Percentiles rank a stretch among this genome's conserved stretches.
Conservation (phyloP, 2,888 invertebrate species). For the Eristalinus sepulchralis region DNA sequence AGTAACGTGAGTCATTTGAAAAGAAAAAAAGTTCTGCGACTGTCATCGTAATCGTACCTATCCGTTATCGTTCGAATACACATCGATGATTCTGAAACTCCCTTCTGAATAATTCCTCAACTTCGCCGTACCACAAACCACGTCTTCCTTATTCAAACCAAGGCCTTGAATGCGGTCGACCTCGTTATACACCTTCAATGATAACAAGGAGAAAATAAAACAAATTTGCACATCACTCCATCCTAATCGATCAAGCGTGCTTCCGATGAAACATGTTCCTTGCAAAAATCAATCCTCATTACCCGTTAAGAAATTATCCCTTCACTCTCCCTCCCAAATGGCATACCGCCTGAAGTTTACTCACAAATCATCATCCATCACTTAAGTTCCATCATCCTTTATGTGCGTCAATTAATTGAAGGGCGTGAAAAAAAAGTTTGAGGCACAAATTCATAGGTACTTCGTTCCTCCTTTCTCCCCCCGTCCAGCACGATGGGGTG, state of each 20-base stretch:
- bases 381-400: slow-evolving; percentile 23
- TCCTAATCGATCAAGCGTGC: slow-evolving; percentile 36
- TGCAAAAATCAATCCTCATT: slow-evolving; percentile 55
- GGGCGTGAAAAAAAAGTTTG: not conserved
- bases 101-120: not conserved
- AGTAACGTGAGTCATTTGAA: not conserved
- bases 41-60: not conserved
- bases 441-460: not conserved
- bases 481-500: no score
- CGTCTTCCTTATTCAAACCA: not conserved
- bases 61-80: slow-evolving; percentile 15
- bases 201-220: not conserved
- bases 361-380: slow-evolving; percentile 58
- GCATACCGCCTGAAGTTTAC: slow-evolving; percentile 16
- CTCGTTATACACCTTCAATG: not conserved
- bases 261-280: slow-evolving; percentile 7
- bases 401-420: slow-evolving; percentile 9
- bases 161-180: not conserved
- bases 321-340: not conserved
- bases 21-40: not conserved
- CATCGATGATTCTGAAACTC: slow-evolving; percentile 20
- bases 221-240: not conserved
- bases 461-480: no score
- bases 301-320: slow-evolving; percentile 35
- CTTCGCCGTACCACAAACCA: not conserved